Conservation (phyloP, 1,140 invertebrate species). For the Drosophila sucinea region DNA sequence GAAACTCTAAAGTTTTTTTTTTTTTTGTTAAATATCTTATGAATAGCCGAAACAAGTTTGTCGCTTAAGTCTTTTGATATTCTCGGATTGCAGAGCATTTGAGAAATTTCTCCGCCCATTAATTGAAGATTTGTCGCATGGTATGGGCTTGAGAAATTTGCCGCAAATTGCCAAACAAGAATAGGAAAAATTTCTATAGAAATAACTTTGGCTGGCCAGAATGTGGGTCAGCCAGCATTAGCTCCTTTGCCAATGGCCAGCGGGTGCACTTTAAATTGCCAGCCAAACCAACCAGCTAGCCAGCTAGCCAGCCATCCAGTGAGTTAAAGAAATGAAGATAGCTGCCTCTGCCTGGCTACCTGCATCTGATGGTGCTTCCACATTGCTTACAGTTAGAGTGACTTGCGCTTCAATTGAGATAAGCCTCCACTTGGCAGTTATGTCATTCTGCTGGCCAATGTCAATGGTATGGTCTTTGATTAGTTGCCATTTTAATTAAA, state of each 20-base stretch:
- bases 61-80: constrained; percentile 65
- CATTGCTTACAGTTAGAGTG: constrained; percentile 73
- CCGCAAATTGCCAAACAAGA: constrained; percentile 62
- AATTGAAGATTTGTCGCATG: constrained; percentile 74
- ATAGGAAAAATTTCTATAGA: constrained; percentile 64
- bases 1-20: not conserved
- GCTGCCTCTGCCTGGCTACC: constrained; percentile 27
- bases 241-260: constrained; percentile 62
- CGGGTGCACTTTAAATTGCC: constrained; percentile 73
- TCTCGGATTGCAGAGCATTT: constrained; percentile 25
- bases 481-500: constrained; percentile 70
- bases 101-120: constrained; percentile 68
- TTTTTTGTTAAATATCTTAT: constrained; percentile 26
- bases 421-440: constrained; percentile 62
- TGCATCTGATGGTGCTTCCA: constrained; percentile 46
- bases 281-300: constrained; percentile 38
- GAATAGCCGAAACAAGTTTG: constrained; percentile 55
- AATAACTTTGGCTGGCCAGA: constrained; percentile 62
- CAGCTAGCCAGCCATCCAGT: not conserved
- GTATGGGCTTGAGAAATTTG: constrained; percentile 52
- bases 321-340: constrained; percentile 8
- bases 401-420: constrained; percentile 74
- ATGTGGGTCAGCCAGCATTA: constrained; percentile 56
- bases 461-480: constrained; percentile 53
- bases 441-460: constrained; percentile 58